Percentiles rank a stretch among this genome's conserved stretches.
phyloP scores from a whole-genome alignment of 1,140 invertebrate species.

The Berghia stephanieae region DNA sequence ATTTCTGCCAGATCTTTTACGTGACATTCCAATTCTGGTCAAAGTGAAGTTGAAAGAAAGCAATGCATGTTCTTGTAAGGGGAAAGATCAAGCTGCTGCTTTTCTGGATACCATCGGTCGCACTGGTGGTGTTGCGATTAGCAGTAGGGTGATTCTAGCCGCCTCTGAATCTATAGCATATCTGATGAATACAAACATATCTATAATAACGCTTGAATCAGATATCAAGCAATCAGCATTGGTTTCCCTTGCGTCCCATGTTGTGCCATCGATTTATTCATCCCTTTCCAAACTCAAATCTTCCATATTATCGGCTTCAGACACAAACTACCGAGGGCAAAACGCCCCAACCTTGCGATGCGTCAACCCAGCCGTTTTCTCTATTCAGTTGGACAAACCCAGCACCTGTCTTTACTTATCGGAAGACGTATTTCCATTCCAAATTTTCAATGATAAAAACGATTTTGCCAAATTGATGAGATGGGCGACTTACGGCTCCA shows the following conservation, averaged over 20 bases:
- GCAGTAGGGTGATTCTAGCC: constrained; percentile 33
- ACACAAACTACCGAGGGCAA: not conserved
- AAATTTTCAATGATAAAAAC: constrained; percentile 29
- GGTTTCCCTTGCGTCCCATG: constrained; percentile 1
- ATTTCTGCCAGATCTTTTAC: constrained; percentile 35
- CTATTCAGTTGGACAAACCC: not conserved
- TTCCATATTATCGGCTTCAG: not conserved
- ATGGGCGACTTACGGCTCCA: constrained; percentile 39
- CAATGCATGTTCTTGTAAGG: constrained; percentile 26
- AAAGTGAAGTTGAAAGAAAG: constrained; percentile 20
- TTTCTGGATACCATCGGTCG: constrained; percentile 30
- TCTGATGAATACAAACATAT: not conserved
- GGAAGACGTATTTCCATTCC: constrained; percentile 37
- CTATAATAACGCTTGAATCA: not conserved
- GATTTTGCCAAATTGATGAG: constrained; percentile 33
- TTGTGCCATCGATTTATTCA: not conserved
- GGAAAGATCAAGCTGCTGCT: not conserved
- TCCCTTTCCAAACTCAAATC: not conserved
- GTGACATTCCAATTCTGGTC: constrained; percentile 36
- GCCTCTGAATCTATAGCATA: not conserved
- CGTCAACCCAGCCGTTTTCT: not conserved
- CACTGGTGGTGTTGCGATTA: constrained; percentile 41
- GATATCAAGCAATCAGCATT: not conserved
- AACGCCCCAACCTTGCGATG: not conserved
- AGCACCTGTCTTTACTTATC: constrained; percentile 29